Conservation (phyloP, 2,888 invertebrate genomes). For the Noctua comes region DNA sequence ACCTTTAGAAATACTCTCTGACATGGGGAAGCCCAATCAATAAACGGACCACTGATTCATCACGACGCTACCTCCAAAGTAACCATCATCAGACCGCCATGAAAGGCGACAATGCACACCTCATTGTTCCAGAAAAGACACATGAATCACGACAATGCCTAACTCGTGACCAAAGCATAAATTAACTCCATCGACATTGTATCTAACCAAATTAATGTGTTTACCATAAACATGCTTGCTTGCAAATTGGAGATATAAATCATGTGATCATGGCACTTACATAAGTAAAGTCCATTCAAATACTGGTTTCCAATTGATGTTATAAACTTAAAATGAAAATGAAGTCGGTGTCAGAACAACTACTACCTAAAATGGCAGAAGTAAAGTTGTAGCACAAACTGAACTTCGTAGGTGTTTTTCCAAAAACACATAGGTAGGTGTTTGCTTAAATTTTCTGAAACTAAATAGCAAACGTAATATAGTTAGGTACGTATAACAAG, state of each 20-base stretch:
- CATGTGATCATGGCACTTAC: conserved; percentile 41
- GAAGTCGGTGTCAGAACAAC: neutral
- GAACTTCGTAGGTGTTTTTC: neutral
- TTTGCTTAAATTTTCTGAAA: neutral
- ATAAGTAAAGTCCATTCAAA: conserved; percentile 17
- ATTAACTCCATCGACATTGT: conserved; percentile 24
- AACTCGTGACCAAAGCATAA: conserved; percentile 32
- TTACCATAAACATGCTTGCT: neutral
- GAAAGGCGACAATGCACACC: conserved; percentile 9
- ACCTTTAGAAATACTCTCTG: neutral
- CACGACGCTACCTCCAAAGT: conserved; percentile 4
- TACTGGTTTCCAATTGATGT: neutral
- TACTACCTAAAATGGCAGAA: neutral
- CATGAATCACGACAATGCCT: conserved; percentile 29
- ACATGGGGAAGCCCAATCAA: neutral
- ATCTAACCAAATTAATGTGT: conserved; percentile 15
- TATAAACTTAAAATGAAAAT: neutral
- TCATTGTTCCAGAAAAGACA: conserved; percentile 24
- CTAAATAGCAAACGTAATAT: neutral
- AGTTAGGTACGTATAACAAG: conserved; percentile 5
- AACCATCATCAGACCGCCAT: neutral
- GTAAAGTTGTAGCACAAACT: neutral
- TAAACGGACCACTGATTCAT: conserved; percentile 4
- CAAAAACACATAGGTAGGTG: neutral
- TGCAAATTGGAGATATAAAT: conserved; percentile 42